These are phyloP conservation scores for Steatornis caripensis DNA, from an alignment of 2,113 vertebrate species.

Conservation along the genomic window DNA sequence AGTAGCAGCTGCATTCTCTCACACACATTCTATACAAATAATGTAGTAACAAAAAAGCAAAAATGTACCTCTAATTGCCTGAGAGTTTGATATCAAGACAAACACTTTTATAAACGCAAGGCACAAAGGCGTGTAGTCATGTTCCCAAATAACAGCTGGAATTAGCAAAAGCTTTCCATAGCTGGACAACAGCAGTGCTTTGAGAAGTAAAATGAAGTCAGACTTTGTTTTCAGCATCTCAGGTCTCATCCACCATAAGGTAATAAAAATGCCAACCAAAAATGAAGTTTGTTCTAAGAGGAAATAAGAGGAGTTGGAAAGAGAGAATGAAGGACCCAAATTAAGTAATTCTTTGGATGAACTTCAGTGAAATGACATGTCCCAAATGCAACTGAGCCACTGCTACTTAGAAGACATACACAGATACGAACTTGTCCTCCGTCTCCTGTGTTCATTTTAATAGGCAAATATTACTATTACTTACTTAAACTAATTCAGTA, in stretches of 20 bases:
- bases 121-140: constrained; percentile 90
- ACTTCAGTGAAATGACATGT: background rate
- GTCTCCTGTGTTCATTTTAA: background rate
- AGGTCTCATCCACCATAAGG: constrained; percentile 73
- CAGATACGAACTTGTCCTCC: background rate
- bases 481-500: background rate
- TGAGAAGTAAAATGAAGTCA: constrained; percentile 79
- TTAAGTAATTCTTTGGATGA: background rate
- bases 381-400: background rate
- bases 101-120: constrained; percentile 91
- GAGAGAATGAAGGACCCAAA: background rate
- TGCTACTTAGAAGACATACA: background rate
- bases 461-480: background rate
- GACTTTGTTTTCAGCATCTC: constrained; percentile 43
- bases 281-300: constrained; percentile 86
- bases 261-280: constrained; percentile 80
- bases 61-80: constrained; percentile 87
- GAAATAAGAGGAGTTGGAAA: constrained; percentile 6
- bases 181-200: constrained; percentile 88
- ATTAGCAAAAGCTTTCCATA: constrained; percentile 96
- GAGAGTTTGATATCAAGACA: constrained; percentile 91
- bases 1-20: background rate
- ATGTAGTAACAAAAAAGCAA: background rate
- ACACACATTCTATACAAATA: background rate
- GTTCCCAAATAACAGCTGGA: constrained; percentile 96